These are phyloP conservation scores for Myoxocephalus aenaeus DNA, from an alignment of 2,797 vertebrate genomes.

Conservation along the genomic window DNA sequence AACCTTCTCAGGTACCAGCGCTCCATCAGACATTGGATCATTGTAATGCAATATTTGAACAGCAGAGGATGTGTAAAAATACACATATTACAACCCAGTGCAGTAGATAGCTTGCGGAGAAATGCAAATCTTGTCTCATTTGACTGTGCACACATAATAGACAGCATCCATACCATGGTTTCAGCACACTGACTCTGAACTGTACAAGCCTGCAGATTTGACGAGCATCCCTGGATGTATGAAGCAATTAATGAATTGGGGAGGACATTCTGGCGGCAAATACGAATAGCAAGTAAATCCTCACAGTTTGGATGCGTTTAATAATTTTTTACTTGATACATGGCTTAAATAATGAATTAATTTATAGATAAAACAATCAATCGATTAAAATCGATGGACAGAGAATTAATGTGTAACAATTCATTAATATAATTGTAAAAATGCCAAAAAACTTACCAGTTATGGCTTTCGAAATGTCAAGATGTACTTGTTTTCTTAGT, in stretches of 20 bases:
- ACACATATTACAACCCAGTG: conserved; percentile 36
- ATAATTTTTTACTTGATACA: background rate
- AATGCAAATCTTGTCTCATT: conserved; percentile 61
- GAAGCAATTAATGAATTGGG: background rate
- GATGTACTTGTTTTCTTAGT: background rate
- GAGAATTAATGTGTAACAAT: background rate
- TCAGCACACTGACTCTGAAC: conserved; percentile 30
- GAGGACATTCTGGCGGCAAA: background rate
- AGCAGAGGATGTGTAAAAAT: conserved; percentile 42
- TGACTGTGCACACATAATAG: conserved; percentile 52
- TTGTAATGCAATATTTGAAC: conserved; percentile 45
- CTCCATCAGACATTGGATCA: conserved; percentile 14
- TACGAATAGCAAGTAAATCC: background rate
- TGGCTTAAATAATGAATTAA: background rate
- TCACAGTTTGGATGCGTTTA: background rate
- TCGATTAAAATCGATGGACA: background rate
- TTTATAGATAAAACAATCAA: background rate
- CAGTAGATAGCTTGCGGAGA: conserved; percentile 47
- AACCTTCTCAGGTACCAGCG: conserved; percentile 16
- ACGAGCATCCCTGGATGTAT: conserved; percentile 1
- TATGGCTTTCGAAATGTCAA: background rate
- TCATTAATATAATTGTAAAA: background rate
- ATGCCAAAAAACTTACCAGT: background rate
- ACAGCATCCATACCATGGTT: conserved; percentile 40
- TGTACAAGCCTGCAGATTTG: conserved; percentile 28